These are phyloP conservation scores for Andricus grossulariae DNA, from an alignment of 1,140 invertebrate species.

Conservation along the genomic window DNA sequence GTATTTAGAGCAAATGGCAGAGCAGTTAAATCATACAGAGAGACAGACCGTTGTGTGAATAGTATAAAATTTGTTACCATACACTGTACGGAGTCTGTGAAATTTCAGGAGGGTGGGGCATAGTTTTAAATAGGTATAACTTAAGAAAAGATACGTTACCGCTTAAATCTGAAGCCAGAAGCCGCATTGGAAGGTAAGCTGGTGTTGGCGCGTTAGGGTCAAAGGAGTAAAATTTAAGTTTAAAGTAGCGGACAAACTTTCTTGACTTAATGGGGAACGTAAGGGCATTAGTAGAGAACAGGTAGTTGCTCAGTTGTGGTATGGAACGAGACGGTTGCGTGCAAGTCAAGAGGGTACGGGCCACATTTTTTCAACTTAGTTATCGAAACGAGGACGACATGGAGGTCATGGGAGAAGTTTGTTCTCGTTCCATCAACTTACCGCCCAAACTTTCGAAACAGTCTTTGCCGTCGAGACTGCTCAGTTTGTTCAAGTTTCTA, in stretches of 20 bases:
- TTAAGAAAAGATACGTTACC: too few relatives aligned
- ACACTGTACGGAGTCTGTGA: too few relatives aligned
- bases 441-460: conserved; percentile 60
- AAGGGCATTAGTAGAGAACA: conserved; percentile 1
- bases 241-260: conserved; percentile 42
- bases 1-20: too few relatives aligned
- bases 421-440: conserved; percentile 43
- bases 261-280: conserved; percentile 42
- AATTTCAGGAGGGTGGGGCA: too few relatives aligned
- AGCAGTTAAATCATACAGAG: too few relatives aligned
- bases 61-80: too few relatives aligned
- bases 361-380: conserved; percentile 71
- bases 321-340: conserved; percentile 43
- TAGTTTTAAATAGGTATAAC: too few relatives aligned
- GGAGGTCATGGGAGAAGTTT: conserved; percentile 54
- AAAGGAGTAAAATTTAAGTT: conserved; percentile 38
- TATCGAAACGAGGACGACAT: conserved; percentile 60
- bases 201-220: not conserved
- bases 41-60: too few relatives aligned
- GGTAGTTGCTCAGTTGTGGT: conserved; percentile 41
- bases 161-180: too few relatives aligned
- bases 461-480: conserved; percentile 37
- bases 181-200: conserved; percentile 5
- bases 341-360: conserved; percentile 52
- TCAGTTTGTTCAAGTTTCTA: conserved; percentile 49